Evolutionary conservation across 2,797 vertebrate species (phyloP).

Genomic region (Iguana delicatissima): DNA sequence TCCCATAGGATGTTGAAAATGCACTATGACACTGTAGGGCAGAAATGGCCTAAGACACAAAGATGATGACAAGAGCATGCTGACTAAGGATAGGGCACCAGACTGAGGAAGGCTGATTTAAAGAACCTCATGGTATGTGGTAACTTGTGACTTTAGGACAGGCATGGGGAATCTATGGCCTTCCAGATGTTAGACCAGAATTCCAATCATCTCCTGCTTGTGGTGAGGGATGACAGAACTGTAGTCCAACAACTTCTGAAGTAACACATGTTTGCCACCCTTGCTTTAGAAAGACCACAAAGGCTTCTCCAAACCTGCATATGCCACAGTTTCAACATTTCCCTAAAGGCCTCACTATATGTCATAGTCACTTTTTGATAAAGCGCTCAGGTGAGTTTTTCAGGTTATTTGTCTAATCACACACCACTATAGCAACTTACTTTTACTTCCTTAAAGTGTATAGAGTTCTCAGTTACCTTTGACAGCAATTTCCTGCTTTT

Average conservation of each 20-base stretch:
- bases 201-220: neutral
- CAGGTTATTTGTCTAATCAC: conserved; percentile 26
- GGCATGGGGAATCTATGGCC: neutral
- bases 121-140: too few relatives aligned
- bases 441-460: conserved; percentile 23
- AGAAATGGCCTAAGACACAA: too few relatives aligned
- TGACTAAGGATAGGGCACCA: too few relatives aligned
- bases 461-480: conserved; percentile 30
- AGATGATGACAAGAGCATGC: too few relatives aligned
- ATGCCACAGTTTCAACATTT: neutral
- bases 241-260: neutral
- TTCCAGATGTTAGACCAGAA: neutral
- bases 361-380: neutral
- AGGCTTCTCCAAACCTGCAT: conserved; percentile 26
- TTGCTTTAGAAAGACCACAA: neutral
- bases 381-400: conserved; percentile 45
- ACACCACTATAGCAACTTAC: conserved; percentile 21
- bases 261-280: neutral
- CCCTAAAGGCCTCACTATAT: neutral
- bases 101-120: too few relatives aligned
- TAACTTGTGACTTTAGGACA: neutral
- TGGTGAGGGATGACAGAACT: neutral
- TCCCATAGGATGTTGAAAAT: too few relatives aligned
- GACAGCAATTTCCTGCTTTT: conserved; percentile 29
- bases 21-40: too few relatives aligned